Evolutionary conservation across 2,797 vertebrate species (phyloP), one percentile per base, ranked within the genome.

Genomic region (Fringilla coelebs): DNA sequence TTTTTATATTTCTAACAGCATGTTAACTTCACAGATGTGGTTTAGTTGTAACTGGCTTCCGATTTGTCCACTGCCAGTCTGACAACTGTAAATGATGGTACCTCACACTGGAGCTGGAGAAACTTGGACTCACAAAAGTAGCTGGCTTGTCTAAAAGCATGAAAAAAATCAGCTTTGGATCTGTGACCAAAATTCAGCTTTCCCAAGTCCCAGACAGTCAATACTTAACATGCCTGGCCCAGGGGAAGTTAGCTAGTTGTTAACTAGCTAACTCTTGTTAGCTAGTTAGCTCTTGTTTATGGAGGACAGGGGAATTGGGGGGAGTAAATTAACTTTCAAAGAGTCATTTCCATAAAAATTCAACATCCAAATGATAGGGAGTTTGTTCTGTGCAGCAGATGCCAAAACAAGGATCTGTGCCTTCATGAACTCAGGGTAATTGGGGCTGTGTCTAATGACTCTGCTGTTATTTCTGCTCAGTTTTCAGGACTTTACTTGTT

Each of bases 401-500:
- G 24, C 51, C 43, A 32, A 62, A 90, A 60, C 8, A 40, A 81
- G 16, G 61, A 15, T 55, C 32, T 43, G 4, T 73, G 46, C 49
- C 67, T 73, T 68, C 29, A 4, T 31, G 17, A 95, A 17, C 55
- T 72, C 20, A 4, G 52, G 24, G 17, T 67, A 38, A 60, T 6
- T 14, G 1, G 5, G 36, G 24, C 43, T 61, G 26, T 71, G 41
- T 73, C 76, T 85, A 97, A 51, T 81, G 54, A 89, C 72, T 67
- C 57, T 60, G 1, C 58, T 89, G 34, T 88, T 91, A 31, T 96
- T 92, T 97, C 48, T 95, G 88, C 79, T 98, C 87, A 99, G 99
- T 99, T 99, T 98, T 99, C 99, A 95, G 98, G 98, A 77, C 99
- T 99, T 78, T 99, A 99, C 85, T 98, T 99, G 94, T 96, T 99